These are phyloP conservation scores for Bubalus kerabau DNA, from an alignment of 2,113 vertebrate species.

Conservation along the genomic window DNA sequence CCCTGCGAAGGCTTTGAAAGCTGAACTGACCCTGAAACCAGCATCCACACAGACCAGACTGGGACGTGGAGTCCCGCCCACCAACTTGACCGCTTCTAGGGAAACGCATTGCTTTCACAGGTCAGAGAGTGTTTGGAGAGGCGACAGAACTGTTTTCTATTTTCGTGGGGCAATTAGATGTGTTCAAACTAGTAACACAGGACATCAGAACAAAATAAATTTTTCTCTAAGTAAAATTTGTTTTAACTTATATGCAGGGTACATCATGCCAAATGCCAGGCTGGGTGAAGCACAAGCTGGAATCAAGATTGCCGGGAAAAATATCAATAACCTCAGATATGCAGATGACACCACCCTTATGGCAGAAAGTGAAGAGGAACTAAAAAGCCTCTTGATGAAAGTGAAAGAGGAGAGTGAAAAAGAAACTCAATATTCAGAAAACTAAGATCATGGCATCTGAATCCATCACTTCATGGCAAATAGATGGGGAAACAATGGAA, in stretches of 20 bases:
- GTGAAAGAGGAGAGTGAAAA: neutral
- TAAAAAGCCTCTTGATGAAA: neutral
- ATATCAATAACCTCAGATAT: neutral
- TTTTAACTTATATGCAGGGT: neutral
- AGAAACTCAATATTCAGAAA: neutral
- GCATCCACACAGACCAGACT: fast-evolving
- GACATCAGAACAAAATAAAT: neutral
- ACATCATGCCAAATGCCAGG: neutral
- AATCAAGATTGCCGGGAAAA: neutral
- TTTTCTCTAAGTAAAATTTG: neutral
- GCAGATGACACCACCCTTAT: neutral
- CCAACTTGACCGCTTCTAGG: fast-evolving
- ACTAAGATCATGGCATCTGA: neutral
- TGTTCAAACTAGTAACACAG: neutral
- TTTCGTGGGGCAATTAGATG: neutral
- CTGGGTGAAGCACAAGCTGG: neutral
- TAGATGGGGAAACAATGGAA: neutral
- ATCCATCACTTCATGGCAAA: neutral
- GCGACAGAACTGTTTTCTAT: too few relatives aligned
- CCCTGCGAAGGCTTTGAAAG: neutral
- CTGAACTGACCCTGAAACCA: neutral
- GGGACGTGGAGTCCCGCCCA: fast-evolving
- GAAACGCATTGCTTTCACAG: fast-evolving
- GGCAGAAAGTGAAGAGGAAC: neutral
- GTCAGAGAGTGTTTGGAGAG: neutral